phyloP scores from a whole-genome alignment of 35 echinoderm and acorn worm genomes.

The Apostichopus parvimensis region DNA sequence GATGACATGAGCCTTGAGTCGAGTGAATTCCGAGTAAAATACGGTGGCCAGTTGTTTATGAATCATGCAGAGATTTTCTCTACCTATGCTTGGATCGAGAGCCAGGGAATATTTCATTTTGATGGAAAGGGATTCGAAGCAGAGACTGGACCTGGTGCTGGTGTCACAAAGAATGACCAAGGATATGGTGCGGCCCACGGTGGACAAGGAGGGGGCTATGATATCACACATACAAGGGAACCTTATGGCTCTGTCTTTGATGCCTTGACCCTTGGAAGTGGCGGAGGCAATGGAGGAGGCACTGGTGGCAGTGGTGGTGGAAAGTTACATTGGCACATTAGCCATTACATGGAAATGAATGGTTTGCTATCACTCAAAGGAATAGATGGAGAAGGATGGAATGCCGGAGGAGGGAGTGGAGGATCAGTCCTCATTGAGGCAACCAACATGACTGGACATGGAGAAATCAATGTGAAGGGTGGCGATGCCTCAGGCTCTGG shows the following conservation, averaged over 20 bases:
- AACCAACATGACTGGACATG: slow-evolving; percentile 95
- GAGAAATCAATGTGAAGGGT: slow-evolving; percentile 68
- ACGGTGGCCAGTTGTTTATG: slow-evolving; percentile 75
- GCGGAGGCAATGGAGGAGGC: slow-evolving; percentile 76
- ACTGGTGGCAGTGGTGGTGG: slow-evolving; percentile 84
- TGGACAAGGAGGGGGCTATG: slow-evolving; percentile 79
- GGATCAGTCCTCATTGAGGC: slow-evolving; percentile 81
- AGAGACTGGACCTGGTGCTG: slow-evolving; percentile 74
- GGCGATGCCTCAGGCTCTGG: slow-evolving; percentile 65
- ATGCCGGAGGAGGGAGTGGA: slow-evolving; percentile 89
- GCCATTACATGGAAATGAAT: slow-evolving; percentile 86
- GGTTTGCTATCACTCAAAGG: slow-evolving; percentile 73
- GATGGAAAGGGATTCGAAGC: slow-evolving; percentile 76
- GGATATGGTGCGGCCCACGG: slow-evolving; percentile 93
- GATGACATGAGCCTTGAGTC: slow-evolving; percentile 68
- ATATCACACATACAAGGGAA: slow-evolving; percentile 58
- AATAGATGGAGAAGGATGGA: slow-evolving; percentile 25
- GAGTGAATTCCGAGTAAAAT: slow-evolving; percentile 83
- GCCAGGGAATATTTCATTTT: slow-evolving; percentile 82
- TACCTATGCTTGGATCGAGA: slow-evolving; percentile 89
- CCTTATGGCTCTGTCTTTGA: slow-evolving; percentile 85
- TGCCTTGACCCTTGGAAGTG: slow-evolving; percentile 70
- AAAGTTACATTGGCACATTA: slow-evolving; percentile 72
- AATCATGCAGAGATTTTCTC: slow-evolving; percentile 83
- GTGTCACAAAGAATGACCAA: slow-evolving; percentile 40